Conservation (phyloP, 2,113 vertebrate genomes). For the Onychostoma macrolepis region DNA sequence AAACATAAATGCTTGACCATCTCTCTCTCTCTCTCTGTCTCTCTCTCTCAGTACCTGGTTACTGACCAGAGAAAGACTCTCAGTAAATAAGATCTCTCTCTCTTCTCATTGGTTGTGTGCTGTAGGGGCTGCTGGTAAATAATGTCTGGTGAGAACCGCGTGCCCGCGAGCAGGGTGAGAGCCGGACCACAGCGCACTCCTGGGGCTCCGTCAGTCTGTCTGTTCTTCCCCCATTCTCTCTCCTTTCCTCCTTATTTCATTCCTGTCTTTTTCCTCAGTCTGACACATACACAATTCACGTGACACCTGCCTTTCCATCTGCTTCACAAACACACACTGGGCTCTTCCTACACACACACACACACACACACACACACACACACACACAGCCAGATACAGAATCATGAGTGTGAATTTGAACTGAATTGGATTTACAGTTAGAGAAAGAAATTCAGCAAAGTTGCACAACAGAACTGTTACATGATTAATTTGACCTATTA, state of each 20-base stretch:
- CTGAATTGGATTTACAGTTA: background rate
- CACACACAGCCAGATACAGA: background rate
- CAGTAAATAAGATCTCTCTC: conserved; percentile 75
- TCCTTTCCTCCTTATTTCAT: conserved; percentile 46
- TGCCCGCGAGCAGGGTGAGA: conserved; percentile 76
- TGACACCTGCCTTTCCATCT: conserved; percentile 19
- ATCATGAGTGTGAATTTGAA: background rate
- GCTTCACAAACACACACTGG: background rate
- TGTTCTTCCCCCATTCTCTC: conserved; percentile 67
- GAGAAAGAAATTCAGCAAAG: background rate
- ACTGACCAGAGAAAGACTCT: conserved; percentile 68
- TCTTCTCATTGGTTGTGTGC: conserved; percentile 55
- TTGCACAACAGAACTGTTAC: background rate
- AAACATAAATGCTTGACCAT: conserved; percentile 78
- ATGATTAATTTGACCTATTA: background rate
- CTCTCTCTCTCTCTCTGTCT: conserved; percentile 60
- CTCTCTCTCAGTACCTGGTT: conserved; percentile 72
- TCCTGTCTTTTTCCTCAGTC: conserved; percentile 30
- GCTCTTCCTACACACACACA: conserved; percentile 37
- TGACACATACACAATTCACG: conserved; percentile 41
- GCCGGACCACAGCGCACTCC: conserved; percentile 67
- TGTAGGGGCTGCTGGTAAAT: conserved; percentile 75
- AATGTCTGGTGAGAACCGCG: conserved; percentile 74
- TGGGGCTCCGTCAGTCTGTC: conserved; percentile 66
- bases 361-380: background rate